A percentile compares a stretch with the other conserved stretches of the same genome.
phyloP scores from a whole-genome alignment of 2,888 invertebrate genomes.

The Cosmorhoe ocellata region DNA sequence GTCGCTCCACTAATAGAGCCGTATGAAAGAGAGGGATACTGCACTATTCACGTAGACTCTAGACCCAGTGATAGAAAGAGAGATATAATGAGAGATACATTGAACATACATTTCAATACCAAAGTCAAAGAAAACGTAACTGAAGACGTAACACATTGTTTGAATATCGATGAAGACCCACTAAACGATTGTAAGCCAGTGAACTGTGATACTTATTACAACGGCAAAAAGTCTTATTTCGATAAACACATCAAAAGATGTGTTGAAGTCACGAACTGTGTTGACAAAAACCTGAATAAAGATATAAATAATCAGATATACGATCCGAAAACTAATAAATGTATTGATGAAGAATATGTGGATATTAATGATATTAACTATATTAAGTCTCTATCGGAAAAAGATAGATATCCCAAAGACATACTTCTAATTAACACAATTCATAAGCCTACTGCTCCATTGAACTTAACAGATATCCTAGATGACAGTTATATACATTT shows the following conservation, averaged over 20 bases:
- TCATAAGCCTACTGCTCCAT: slow-evolving; percentile 15
- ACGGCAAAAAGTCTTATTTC: slow-evolving; percentile 54
- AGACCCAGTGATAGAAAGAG: slow-evolving; percentile 43
- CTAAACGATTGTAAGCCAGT: slow-evolving; percentile 63
- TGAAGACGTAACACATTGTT: slow-evolving; percentile 43
- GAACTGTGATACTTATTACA: slow-evolving; percentile 63
- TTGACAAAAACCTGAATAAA: slow-evolving; percentile 36
- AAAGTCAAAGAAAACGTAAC: slow-evolving; percentile 35
- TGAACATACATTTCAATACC: slow-evolving; percentile 64
- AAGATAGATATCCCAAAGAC: slow-evolving; percentile 46
- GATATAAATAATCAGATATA: slow-evolving; percentile 50
- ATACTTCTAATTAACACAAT: slow-evolving; percentile 46
- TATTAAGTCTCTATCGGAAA: slow-evolving; percentile 45
- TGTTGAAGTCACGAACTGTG: slow-evolving; percentile 45
- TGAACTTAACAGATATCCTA: neutral
- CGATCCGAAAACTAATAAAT: slow-evolving; percentile 54
- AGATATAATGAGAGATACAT: slow-evolving; percentile 46
- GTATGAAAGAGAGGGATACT: slow-evolving; percentile 57
- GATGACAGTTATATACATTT: neutral
- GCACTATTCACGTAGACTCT: slow-evolving; percentile 57
- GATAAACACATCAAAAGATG: slow-evolving; percentile 50
- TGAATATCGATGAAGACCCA: slow-evolving; percentile 58
- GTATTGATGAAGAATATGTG: slow-evolving; percentile 44
- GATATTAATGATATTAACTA: slow-evolving; percentile 51
- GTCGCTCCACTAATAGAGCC: slow-evolving; percentile 60